Evolutionary conservation across 2,113 vertebrate genomes (phyloP).

Genomic region (Cacatua alba): DNA sequence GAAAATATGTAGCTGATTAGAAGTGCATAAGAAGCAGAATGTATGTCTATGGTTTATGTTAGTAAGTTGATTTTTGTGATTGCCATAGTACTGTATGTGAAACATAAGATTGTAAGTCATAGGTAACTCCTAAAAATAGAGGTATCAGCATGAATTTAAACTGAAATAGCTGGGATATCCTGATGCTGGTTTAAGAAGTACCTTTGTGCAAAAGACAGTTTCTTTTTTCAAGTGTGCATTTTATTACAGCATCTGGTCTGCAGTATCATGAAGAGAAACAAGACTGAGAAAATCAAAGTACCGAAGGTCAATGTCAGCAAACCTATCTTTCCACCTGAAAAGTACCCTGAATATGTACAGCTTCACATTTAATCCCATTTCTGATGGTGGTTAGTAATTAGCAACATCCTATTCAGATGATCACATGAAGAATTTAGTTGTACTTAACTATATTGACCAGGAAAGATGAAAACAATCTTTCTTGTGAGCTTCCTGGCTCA

Average conservation of each 20-base stretch:
- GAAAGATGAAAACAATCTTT: not conserved
- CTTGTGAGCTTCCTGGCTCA: not conserved
- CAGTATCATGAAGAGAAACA: not conserved
- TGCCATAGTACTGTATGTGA: not conserved
- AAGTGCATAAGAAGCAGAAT: not conserved
- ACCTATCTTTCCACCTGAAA: not conserved
- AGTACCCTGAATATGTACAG: not conserved
- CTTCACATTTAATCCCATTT: not conserved
- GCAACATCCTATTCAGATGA: not conserved
- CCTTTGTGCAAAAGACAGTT: not conserved
- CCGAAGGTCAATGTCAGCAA: not conserved
- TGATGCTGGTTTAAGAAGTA: not conserved
- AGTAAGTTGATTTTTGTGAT: not conserved
- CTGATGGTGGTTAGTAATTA: not conserved
- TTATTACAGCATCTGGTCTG: not conserved
- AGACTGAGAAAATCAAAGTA: not conserved
- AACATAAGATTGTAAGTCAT: not conserved
- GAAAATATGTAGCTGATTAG: not conserved
- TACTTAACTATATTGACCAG: not conserved
- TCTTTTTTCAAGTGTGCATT: not conserved
- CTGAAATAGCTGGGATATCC: not conserved
- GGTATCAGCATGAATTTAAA: not conserved
- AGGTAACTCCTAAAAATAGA: not conserved
- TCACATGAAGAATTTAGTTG: not conserved
- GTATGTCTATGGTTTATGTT: not conserved